phyloP scores from a whole-genome alignment of 2,888 invertebrate genomes.

The Acholoe squamosa region DNA sequence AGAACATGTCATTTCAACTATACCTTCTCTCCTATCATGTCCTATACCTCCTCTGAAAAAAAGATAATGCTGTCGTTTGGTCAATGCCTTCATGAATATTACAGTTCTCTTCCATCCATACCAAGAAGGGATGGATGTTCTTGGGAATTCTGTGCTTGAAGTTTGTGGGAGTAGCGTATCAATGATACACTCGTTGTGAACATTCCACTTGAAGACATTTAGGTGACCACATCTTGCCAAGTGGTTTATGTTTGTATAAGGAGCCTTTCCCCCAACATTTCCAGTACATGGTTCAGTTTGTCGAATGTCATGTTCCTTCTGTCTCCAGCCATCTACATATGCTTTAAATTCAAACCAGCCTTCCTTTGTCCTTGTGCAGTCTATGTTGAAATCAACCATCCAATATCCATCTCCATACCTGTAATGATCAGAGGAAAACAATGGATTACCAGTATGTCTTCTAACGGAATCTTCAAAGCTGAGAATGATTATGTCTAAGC shows the following conservation, averaged over 20 bases:
- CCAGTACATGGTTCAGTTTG: not conserved
- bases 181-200: not conserved
- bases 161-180: not conserved
- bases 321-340: slow-evolving; percentile 1
- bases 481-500: too few relatives aligned
- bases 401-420: slow-evolving; percentile 82
- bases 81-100: not conserved
- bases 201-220: slow-evolving; percentile 63
- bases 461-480: too few relatives aligned
- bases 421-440: not conserved
- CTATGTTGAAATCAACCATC: slow-evolving; percentile 82
- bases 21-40: not conserved
- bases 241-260: slow-evolving; percentile 69
- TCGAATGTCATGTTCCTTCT: not conserved
- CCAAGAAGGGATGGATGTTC: not conserved
- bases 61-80: not conserved
- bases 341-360: slow-evolving; percentile 83
- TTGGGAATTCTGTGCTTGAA: not conserved
- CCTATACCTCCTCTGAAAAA: not conserved
- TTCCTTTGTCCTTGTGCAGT: slow-evolving; percentile 79
- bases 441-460: too few relatives aligned
- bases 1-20: too few relatives aligned
- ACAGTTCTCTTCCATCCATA: not conserved
- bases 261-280: slow-evolving; percentile 15
- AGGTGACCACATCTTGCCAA: slow-evolving; percentile 70